Evolutionary conservation across 2,888 invertebrate species (phyloP), one percentile per base, ranked within the genome.

Genomic region (Idaea aversata): DNA sequence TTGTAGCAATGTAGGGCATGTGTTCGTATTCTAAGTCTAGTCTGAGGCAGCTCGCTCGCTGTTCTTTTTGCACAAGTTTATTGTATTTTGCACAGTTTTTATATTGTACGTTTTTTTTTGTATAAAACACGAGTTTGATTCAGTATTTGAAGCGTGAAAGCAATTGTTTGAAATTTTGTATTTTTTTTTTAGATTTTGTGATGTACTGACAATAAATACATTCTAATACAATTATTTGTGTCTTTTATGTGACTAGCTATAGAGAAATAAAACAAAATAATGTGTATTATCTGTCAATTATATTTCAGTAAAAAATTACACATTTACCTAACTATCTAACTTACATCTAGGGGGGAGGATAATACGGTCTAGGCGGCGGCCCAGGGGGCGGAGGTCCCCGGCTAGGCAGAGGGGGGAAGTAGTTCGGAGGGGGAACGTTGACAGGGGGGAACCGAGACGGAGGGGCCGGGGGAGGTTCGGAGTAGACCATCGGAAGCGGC

Each of bases 291-390:
- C 82, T 84, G 85, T 83, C 73, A 78, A 81, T 85, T 88, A 80
- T 89, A 89, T 88, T 89, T 87, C 79, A 75, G 86, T 88, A 89
- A 85, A 90, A 89, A 88, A 84, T 82, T 83, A 83, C 81, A 81
- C 74, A 82, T 75, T 81, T 80, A 74, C 73, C 77, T 82, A 82
- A 76, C 75, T 76, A 77, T 77, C 59, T 61, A 75, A 69, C 72
- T 73, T 62, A 67, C 75, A 72, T 77, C 87, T 87, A 92, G 68
- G 91, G 88, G 57, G 93, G 92, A 63, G 90, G 92, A 72, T 90
- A 92, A 72, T 91, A 93, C 1, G 91, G 89, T 57, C 91, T 75
- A 16, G 81, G 85, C 62, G 88, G 89, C 6, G 83, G 88, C 0
- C 85, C 81, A 0, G 85, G 86, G n/a, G 83, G 90, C 15, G 81